Conservation (phyloP, 2,113 vertebrate species). For the Aptenodytes forsteri region DNA sequence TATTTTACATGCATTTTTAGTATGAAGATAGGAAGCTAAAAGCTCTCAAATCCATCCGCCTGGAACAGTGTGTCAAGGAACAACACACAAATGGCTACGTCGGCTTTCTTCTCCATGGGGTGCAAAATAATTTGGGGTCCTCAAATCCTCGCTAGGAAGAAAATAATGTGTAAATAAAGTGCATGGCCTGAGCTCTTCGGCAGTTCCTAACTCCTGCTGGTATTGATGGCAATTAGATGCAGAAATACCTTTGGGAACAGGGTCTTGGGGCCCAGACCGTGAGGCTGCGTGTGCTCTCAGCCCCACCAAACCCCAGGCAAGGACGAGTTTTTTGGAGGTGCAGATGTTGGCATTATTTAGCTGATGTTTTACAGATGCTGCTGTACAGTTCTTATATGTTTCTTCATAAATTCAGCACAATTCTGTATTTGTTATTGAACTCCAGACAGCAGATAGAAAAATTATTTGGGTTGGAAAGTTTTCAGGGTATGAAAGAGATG, state of each 20-base stretch:
- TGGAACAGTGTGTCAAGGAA: neutral
- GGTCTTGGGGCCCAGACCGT: neutral
- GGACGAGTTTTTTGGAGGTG: neutral
- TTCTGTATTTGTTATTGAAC: neutral
- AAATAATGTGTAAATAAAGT: neutral
- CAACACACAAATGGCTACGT: neutral
- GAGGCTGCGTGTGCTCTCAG: neutral
- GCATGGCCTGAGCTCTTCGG: neutral
- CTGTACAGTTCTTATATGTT: neutral
- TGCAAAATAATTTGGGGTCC: neutral
- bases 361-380: neutral
- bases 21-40: neutral
- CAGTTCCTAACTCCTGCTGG: neutral
- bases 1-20: neutral
- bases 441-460: neutral
- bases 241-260: neutral
- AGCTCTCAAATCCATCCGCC: neutral
- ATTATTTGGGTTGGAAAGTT: constrained; percentile 8
- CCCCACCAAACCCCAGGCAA: neutral
- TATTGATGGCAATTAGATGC: neutral
- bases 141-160: neutral
- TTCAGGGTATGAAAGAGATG: constrained; percentile 3
- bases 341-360: neutral
- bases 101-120: neutral
- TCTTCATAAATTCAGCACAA: neutral